Percentiles rank a stretch among this genome's conserved stretches.
These are phyloP conservation scores for Lasioglossum calceatum DNA, from an alignment of 2,888 invertebrate genomes.

Conservation along the genomic window DNA sequence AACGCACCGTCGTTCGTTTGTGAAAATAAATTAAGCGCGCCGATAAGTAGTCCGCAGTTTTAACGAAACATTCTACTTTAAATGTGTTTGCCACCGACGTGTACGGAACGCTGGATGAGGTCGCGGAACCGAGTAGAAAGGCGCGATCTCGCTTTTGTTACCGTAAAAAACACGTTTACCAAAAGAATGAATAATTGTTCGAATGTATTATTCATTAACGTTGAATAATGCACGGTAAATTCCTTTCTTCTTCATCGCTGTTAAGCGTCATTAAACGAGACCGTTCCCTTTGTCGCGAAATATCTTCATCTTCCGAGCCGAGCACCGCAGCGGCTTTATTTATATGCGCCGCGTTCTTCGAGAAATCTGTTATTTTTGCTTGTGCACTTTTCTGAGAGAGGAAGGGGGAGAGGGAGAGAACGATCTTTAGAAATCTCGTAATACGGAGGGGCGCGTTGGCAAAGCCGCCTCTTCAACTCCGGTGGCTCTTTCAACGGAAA, in stretches of 20 bases:
- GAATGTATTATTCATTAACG: constrained; percentile 8
- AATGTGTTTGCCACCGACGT: background rate
- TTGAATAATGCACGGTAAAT: constrained; percentile 3
- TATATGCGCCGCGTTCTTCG: background rate
- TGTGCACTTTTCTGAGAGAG: background rate
- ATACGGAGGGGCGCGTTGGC: background rate
- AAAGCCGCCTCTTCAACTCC: background rate
- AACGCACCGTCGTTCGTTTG: background rate
- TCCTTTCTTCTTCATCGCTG: background rate
- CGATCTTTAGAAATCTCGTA: background rate
- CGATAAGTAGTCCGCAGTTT: background rate
- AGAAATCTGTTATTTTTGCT: constrained; percentile 2
- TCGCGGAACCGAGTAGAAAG: background rate
- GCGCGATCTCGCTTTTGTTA: constrained; percentile 1
- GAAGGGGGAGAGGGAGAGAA: background rate
- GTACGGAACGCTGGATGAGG: background rate
- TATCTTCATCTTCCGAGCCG: background rate
- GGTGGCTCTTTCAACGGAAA: background rate
- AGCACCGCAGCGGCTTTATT: background rate
- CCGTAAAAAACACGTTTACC: constrained; percentile 2
- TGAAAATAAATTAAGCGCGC: background rate
- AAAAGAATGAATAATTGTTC: constrained; percentile 1
- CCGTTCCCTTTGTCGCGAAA: constrained; percentile 1
- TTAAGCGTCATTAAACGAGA: background rate
- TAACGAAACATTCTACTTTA: background rate